Conservation (phyloP, 1,140 invertebrate genomes). For the Oppia nitens region DNA sequence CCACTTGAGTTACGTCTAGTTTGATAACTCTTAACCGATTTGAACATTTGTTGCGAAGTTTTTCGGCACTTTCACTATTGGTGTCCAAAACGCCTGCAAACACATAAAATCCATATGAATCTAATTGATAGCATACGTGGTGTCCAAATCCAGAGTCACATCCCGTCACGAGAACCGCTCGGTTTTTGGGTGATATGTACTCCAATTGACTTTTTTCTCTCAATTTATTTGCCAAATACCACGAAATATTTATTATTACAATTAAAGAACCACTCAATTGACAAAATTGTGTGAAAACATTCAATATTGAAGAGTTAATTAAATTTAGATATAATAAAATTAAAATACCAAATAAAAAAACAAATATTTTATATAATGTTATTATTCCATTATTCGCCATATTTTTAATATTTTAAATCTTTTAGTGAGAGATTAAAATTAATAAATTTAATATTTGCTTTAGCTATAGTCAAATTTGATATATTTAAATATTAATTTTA, state of each 20-base stretch:
- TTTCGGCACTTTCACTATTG: conserved; percentile 25
- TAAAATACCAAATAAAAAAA: no score
- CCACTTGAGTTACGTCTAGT: conserved; percentile 30
- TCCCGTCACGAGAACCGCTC: conserved; percentile 63
- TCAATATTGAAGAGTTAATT: no score
- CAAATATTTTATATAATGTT: no score
- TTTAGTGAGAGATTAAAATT: no score
- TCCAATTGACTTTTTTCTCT: not conserved
- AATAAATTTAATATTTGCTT: no score
- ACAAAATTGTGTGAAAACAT: no score
- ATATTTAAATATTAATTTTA: no score
- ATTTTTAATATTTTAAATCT: no score
- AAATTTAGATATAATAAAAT: no score
- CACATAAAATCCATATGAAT: conserved; percentile 30
- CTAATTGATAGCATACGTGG: conserved; percentile 49
- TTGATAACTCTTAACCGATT: conserved; percentile 22
- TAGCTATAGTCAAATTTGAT: no score
- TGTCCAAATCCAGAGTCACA: conserved; percentile 61
- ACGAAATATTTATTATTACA: not conserved
- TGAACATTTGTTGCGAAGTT: conserved; percentile 17
- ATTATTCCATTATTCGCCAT: no score
- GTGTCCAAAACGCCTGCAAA: conserved; percentile 34
- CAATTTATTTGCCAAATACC: not conserved
- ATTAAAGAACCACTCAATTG: not conserved
- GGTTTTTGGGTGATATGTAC: conserved; percentile 31